phyloP scores from a whole-genome alignment of 2,113 vertebrate genomes.

The Rana temporaria region DNA sequence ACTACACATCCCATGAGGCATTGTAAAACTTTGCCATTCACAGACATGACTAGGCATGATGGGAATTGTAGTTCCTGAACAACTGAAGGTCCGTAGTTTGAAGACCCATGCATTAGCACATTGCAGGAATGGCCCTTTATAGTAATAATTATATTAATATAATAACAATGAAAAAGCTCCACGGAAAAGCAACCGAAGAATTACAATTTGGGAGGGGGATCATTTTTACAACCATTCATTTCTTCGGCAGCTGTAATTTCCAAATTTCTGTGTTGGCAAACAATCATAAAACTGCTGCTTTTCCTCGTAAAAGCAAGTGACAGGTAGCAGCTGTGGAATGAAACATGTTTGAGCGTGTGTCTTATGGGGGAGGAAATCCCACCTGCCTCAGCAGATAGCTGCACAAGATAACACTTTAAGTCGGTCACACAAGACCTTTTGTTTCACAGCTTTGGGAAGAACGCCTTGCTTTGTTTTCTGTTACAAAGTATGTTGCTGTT shows the following conservation, averaged over 20 bases:
- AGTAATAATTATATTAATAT: no score
- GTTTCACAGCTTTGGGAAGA: background rate
- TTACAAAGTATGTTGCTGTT: constrained; percentile 15
- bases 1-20: no score
- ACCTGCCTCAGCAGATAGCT: background rate
- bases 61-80: no score
- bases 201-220: no score
- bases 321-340: constrained; percentile 26
- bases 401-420: constrained; percentile 7
- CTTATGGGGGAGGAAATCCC: constrained; percentile 9
- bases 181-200: no score
- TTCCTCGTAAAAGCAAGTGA: constrained; percentile 17
- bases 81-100: no score
- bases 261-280: background rate
- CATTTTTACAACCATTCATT: background rate
- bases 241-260: background rate
- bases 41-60: no score
- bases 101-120: no score
- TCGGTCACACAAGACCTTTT: constrained; percentile 31
- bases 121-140: no score
- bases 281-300: background rate
- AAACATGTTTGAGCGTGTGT: constrained; percentile 59
- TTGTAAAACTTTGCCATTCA: no score
- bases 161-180: no score
- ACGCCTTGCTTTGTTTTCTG: constrained; percentile 4